These are phyloP conservation scores for Oxystoma pomonae DNA, from an alignment of 2,888 invertebrate species.

Conservation along the genomic window DNA sequence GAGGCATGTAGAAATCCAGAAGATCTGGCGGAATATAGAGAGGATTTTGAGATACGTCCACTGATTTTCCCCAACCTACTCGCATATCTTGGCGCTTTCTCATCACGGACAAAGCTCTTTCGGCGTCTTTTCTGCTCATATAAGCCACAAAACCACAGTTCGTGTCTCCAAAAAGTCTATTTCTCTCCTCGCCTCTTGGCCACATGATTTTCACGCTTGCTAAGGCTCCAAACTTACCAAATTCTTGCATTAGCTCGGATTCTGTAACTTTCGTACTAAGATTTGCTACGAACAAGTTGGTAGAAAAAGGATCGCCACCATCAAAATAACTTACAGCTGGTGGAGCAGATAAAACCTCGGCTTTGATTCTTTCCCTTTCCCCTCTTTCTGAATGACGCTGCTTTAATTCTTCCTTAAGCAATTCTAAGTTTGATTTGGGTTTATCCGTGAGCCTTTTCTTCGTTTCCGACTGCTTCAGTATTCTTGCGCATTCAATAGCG, in stretches of 20 bases:
- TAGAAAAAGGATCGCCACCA: slow-evolving; percentile 90
- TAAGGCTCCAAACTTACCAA: slow-evolving; percentile 94
- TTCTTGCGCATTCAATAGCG: slow-evolving; percentile 62
- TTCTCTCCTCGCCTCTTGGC: slow-evolving; percentile 64
- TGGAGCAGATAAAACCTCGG: slow-evolving; percentile 38
- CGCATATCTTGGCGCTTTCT: slow-evolving; percentile 90
- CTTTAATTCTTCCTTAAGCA: slow-evolving; percentile 95
- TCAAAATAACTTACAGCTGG: slow-evolving; percentile 66
- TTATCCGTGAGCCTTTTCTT: slow-evolving; percentile 60
- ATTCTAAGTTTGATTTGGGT: slow-evolving; percentile 93
- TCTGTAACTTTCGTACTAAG: slow-evolving; percentile 93
- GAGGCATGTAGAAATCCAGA: slow-evolving; percentile 75
- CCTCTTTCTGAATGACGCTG: slow-evolving; percentile 91
- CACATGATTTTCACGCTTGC: slow-evolving; percentile 99
- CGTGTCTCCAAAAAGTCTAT: slow-evolving; percentile 42
- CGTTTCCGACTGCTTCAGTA: slow-evolving; percentile 58
- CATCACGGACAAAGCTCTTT: slow-evolving; percentile 78
- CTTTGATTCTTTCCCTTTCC: slow-evolving; percentile 52
- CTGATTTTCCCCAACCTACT: slow-evolving; percentile 96
- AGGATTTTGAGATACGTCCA: slow-evolving; percentile 90
- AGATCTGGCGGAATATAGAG: slow-evolving; percentile 91
- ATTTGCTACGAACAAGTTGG: slow-evolving; percentile 95
- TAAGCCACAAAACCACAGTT: slow-evolving; percentile 99
- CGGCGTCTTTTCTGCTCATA: slow-evolving; percentile 97
- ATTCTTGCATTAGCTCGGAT: slow-evolving; percentile 91